These are phyloP conservation scores for Clivina fossor DNA, from an alignment of 2,888 invertebrate species.

Conservation along the genomic window DNA sequence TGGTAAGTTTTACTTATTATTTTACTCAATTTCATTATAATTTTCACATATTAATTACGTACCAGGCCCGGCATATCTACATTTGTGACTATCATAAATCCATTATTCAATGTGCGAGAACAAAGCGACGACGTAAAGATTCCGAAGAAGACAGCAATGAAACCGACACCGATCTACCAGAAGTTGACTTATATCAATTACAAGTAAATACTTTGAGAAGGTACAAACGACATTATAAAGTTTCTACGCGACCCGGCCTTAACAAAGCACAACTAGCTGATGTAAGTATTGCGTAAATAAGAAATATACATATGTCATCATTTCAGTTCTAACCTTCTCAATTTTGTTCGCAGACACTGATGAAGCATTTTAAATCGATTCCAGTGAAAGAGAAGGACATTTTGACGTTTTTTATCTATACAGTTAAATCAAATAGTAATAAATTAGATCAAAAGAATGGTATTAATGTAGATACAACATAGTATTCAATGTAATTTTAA, in stretches of 20 bases:
- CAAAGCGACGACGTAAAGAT: constrained; percentile 87
- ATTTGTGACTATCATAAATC: constrained; percentile 97
- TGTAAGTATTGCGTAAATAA: constrained; percentile 69
- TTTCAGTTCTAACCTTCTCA: constrained; percentile 38
- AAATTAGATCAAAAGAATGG: constrained; percentile 84
- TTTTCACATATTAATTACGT: constrained; percentile 39
- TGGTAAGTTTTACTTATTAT: constrained; percentile 56
- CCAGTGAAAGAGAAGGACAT: constrained; percentile 94
- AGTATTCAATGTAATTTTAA: constrained; percentile 43
- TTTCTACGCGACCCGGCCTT: constrained; percentile 85
- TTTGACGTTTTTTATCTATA: constrained; percentile 92
- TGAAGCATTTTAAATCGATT: constrained; percentile 94
- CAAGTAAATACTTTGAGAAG: constrained; percentile 92
- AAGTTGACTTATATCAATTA: constrained; percentile 90
- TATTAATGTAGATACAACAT: constrained; percentile 65
- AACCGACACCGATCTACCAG: constrained; percentile 87
- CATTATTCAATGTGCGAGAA: constrained; percentile 93
- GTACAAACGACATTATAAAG: constrained; percentile 92
- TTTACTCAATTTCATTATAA: constrained; percentile 10
- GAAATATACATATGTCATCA: constrained; percentile 8
- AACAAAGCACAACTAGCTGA: constrained; percentile 96
- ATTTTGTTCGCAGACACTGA: constrained; percentile 73
- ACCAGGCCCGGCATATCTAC: constrained; percentile 92
- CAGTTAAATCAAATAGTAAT: constrained; percentile 90
- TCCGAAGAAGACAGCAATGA: constrained; percentile 94